Evolutionary conservation across 2,113 vertebrate genomes (phyloP).

Genomic region (Geothlypis trichas): DNA sequence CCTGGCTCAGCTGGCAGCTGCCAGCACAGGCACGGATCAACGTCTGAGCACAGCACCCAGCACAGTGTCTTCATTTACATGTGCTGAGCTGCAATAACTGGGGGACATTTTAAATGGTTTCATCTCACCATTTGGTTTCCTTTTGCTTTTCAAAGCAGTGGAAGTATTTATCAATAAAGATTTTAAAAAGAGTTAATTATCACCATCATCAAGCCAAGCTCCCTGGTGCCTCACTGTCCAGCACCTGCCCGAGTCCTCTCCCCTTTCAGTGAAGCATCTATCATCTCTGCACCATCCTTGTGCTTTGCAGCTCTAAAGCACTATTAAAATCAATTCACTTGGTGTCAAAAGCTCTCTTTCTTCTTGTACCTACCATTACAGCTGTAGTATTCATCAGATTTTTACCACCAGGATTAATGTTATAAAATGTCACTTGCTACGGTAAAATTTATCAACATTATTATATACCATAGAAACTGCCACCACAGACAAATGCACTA

Average conservation of each 20-base stretch:
- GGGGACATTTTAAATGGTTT: neutral
- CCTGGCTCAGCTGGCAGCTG: neutral
- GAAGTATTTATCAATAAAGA: constrained; percentile 68
- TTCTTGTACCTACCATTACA: constrained; percentile 30
- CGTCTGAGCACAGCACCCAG: constrained; percentile 27
- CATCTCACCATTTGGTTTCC: neutral
- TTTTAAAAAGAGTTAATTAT: constrained; percentile 77
- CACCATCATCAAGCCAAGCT: constrained; percentile 59
- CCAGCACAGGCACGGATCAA: neutral
- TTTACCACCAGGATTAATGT: constrained; percentile 80
- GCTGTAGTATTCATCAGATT: constrained; percentile 68
- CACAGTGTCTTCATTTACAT: neutral
- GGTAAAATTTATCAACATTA: constrained; percentile 87
- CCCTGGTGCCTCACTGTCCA: neutral
- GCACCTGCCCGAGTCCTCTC: neutral
- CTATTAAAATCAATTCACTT: constrained; percentile 10
- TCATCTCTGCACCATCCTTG: neutral
- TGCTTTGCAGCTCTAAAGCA: constrained; percentile 4
- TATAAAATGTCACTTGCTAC: constrained; percentile 81
- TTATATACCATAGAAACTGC: constrained; percentile 87
- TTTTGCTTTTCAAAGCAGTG: constrained; percentile 56
- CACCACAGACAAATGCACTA: constrained; percentile 84
- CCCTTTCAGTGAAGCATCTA: neutral
- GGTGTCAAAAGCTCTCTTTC: constrained; percentile 44
- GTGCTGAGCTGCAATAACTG: constrained; percentile 24